Base-by-base conservation (phyloP, 2,113 vertebrate species). In the Solea solea region DNA sequence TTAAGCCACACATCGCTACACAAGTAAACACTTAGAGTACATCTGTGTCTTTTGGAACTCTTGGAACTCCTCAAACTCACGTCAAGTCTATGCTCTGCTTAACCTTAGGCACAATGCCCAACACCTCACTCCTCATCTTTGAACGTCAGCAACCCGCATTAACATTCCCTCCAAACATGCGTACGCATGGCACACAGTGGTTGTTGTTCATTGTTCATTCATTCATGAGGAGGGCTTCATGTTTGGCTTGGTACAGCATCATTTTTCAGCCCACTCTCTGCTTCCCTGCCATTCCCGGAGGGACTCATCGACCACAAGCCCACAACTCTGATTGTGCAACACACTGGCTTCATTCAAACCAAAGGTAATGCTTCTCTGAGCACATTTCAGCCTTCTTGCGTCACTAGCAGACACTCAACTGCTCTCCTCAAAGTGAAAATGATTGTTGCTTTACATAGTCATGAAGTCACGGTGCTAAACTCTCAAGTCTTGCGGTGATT, bases 151-250 rank as follows among this genome's bases (percentile, higher is more conserved):
- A 11, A 45, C 46, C 65, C 45, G 64, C 74, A 62, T 82, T 76
- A 62, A 68, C 59, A 58, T 53, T 51, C 34, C 52, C 67, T 65
- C 64, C 57, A 55, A 70, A 60, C 65, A 62, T 49, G 41, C 27
- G 21, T 54, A 55, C 61, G 6, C 64, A 63, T 44, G 77, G 75
- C 86, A 82, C 89, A 88, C 83, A 85, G 78, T 78, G 67, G 70
- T 74, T 82, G 86, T 90, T 93, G 91, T 91, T 90, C 88, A 89
- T 92, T 92, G 92, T 93, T 87, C 91, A 94, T 93, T 93, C 91
- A 93, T 93, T 91, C 90, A 90, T 90, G 81, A 69, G 53, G 73
- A 84, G 78, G 66, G 82, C 79, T 91, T 90, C 84, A 83, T 85
- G 86, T 85, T 84, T 89, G 88, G 88, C 78, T 80, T 72, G 84